These are phyloP conservation scores for Geotrypetes seraphini DNA, from an alignment of 2,797 vertebrate species.

Conservation along the genomic window DNA sequence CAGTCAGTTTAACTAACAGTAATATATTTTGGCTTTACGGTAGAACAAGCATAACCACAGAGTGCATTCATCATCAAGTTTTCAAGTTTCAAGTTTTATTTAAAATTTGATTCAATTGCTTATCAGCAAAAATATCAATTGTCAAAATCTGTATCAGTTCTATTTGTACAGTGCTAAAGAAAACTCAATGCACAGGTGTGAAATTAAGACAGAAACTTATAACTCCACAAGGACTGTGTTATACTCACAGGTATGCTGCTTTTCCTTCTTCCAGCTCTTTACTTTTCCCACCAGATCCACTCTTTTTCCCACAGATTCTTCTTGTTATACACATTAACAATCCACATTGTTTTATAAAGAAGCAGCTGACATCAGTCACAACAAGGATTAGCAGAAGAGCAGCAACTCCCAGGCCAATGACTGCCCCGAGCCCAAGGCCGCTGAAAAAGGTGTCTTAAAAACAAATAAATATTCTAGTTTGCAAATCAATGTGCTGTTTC, in stretches of 20 bases:
- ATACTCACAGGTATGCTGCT: slow-evolving; percentile 93
- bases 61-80: too few relatives aligned
- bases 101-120: too few relatives aligned
- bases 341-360: slow-evolving; percentile 91
- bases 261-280: slow-evolving; percentile 97
- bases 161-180: too few relatives aligned
- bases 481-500: slow-evolving; percentile 2
- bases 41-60: too few relatives aligned
- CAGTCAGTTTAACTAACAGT: too few relatives aligned
- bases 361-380: slow-evolving; percentile 89
- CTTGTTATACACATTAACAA: slow-evolving; percentile 93
- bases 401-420: slow-evolving; percentile 84
- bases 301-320: slow-evolving; percentile 88
- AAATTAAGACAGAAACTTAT: too few relatives aligned
- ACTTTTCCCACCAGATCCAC: slow-evolving; percentile 82
- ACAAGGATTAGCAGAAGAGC: slow-evolving; percentile 85
- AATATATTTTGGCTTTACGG: too few relatives aligned
- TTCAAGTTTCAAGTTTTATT: too few relatives aligned
- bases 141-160: too few relatives aligned
- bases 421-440: slow-evolving; percentile 82
- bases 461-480: slow-evolving; percentile 25
- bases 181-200: too few relatives aligned
- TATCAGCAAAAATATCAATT: too few relatives aligned
- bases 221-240: neutral
- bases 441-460: slow-evolving; percentile 94